These are phyloP conservation scores for Leucophenga maculata DNA, from an alignment of 2,888 invertebrate species.

Conservation along the genomic window DNA sequence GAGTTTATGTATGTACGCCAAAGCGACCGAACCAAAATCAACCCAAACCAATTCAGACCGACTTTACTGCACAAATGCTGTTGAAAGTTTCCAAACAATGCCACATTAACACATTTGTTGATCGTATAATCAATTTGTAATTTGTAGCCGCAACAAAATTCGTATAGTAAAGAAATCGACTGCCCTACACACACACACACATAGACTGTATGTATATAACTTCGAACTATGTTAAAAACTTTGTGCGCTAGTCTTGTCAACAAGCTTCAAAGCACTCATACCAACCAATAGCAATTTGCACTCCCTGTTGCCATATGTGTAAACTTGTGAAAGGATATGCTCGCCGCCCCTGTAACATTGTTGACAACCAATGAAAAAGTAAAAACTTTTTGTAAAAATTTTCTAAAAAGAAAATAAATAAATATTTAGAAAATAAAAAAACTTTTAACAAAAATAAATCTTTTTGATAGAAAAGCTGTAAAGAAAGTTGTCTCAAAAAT, in stretches of 20 bases:
- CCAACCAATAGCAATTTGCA: background rate
- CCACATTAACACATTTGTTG: slow-evolving; percentile 68
- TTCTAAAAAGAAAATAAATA: background rate
- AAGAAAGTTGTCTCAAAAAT: slow-evolving; percentile 4
- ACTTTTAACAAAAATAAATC: slow-evolving; percentile 8
- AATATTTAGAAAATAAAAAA: background rate
- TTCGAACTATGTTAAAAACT: background rate
- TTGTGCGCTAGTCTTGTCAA: slow-evolving; percentile 1
- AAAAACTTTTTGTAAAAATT: slow-evolving; percentile 3
- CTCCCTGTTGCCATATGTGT: slow-evolving; percentile 22
- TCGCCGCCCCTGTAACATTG: background rate
- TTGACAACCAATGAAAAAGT: slow-evolving; percentile 22
- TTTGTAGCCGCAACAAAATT: slow-evolving; percentile 62
- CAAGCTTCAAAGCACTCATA: slow-evolving; percentile 15
- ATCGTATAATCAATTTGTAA: slow-evolving; percentile 67
- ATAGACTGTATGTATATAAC: background rate
- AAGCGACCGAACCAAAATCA: background rate
- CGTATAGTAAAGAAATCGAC: background rate
- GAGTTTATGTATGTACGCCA: too few relatives aligned
- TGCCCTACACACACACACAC: background rate
- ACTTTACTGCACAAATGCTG: background rate
- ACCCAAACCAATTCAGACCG: too few relatives aligned
- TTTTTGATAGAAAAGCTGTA: background rate
- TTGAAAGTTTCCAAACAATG: slow-evolving; percentile 59
- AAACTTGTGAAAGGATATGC: background rate